These are phyloP conservation scores for Luidia sarsii DNA, from an alignment of 53 echinoderm and acorn worm species.

Conservation along the genomic window DNA sequence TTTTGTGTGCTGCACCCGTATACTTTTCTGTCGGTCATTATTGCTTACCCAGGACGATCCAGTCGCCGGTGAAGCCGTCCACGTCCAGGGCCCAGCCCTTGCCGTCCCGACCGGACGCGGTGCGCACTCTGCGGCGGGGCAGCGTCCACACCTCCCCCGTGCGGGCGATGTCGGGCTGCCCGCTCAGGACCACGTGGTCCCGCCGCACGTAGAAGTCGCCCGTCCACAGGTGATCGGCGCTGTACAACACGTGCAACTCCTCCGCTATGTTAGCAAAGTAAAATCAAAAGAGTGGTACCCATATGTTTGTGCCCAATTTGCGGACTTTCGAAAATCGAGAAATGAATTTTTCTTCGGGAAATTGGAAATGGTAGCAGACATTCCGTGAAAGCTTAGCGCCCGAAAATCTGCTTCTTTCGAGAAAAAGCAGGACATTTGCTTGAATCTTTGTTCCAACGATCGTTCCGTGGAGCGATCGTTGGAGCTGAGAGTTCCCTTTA, in stretches of 20 bases:
- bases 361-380: too few species aligned
- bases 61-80: slow-evolving; percentile 57
- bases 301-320: not conserved
- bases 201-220: slow-evolving; percentile 73
- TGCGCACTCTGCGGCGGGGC: slow-evolving; percentile 9
- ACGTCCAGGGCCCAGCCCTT: slow-evolving; percentile 75
- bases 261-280: slow-evolving; percentile 35
- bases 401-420: too few species aligned
- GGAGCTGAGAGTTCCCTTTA: too few species aligned
- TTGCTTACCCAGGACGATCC: slow-evolving; percentile 81
- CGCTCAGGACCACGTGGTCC: slow-evolving; percentile 59
- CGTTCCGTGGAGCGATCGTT: too few species aligned
- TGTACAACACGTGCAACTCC: slow-evolving; percentile 30
- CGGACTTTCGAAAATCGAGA: not conserved
- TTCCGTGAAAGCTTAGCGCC: too few species aligned
- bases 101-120: slow-evolving; percentile 61
- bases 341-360: too few species aligned
- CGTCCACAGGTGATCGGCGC: slow-evolving; percentile 80
- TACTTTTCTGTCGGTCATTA: too few species aligned
- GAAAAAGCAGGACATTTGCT: too few species aligned
- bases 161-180: slow-evolving; percentile 35
- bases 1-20: too few species aligned
- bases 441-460: too few species aligned
- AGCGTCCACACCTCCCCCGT: slow-evolving; percentile 45
- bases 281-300: not conserved